Base-by-base conservation (phyloP, 2,797 vertebrate genomes). In the Thaleichthys pacificus region DNA sequence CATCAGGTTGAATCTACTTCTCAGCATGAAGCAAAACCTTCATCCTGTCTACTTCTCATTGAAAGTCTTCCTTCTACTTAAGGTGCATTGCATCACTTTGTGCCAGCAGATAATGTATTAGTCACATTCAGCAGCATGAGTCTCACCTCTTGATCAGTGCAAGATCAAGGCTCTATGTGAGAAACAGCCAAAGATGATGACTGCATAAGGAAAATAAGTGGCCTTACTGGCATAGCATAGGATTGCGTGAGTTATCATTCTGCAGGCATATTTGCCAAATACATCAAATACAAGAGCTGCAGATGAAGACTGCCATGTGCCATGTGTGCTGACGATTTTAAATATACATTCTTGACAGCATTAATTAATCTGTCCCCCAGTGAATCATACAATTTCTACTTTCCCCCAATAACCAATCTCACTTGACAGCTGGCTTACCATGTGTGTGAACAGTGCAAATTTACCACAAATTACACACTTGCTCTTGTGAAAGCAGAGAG, bases 381-480 rank as follows among this genome's bases (percentile, higher is more conserved):
- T 54, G 47, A 28, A 66, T 26, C 22, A 49, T 49, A 54, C 62
- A 11, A 3, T 19, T 47, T 28, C 1, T 62, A 5, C 19, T 22
- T 32, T 17, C 60, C 47, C 61, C 69, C 22, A 4, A 26, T 67
- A 67, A 67, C 66, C 11, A 22, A 12, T 54, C 42, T 67, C 42
- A 24, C 42, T 66, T 22, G 47, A 49, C 65, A 49, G 22, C 38
- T 51, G 65, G 65, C 42, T 26, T 15, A 15, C 12, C 65, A 42
- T 28, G 26, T 68, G 49, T 68, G 66, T 57, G 66, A 56, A 58
- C 61, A 56, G 61, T 38, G 61, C 19, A 63, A 51, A 54, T 64
- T 30, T 30, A 71, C 26, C 70, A 56, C 62, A 72, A 35, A 72
- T 42, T 72, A 65, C 49, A 65, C 62, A 68, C 66, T n/a, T 56